phyloP scores from a whole-genome alignment of 2,113 vertebrate species.

The Psittacus erithacus region DNA sequence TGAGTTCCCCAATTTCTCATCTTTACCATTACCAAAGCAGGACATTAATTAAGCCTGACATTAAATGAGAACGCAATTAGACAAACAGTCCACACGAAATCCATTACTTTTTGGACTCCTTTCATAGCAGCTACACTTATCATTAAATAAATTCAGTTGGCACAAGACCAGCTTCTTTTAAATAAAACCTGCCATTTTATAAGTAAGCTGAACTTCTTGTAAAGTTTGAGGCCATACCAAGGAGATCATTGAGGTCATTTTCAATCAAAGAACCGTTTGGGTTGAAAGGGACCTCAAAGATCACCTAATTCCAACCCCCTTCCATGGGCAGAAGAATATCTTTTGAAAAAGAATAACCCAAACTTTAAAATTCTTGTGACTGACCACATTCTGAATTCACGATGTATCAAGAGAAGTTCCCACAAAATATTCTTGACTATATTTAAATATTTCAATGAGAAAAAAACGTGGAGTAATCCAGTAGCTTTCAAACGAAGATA shows the following conservation, averaged over 20 bases:
- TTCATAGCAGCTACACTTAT: background rate
- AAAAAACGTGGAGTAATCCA: background rate
- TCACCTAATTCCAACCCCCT: background rate
- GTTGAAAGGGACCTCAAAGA: background rate
- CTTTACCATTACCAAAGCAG: background rate
- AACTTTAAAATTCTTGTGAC: background rate
- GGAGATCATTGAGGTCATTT: background rate
- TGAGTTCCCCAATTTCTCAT: background rate
- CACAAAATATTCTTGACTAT: background rate
- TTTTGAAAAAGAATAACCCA: background rate
- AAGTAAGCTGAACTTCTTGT: background rate
- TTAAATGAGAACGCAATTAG: slow-evolving; percentile 30
- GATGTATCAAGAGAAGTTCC: background rate
- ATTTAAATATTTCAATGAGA: background rate
- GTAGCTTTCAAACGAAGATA: background rate
- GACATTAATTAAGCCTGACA: slow-evolving; percentile 44
- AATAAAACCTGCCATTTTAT: background rate
- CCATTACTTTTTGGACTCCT: background rate
- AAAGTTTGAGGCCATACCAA: background rate
- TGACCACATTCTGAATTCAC: background rate
- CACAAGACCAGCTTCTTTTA: background rate
- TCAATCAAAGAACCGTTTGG: background rate
- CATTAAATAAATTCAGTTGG: background rate
- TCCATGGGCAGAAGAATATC: background rate
- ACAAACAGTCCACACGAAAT: slow-evolving; percentile 2